phyloP scores from a whole-genome alignment of 1,140 invertebrate species.

The Copidosoma floridanum region DNA sequence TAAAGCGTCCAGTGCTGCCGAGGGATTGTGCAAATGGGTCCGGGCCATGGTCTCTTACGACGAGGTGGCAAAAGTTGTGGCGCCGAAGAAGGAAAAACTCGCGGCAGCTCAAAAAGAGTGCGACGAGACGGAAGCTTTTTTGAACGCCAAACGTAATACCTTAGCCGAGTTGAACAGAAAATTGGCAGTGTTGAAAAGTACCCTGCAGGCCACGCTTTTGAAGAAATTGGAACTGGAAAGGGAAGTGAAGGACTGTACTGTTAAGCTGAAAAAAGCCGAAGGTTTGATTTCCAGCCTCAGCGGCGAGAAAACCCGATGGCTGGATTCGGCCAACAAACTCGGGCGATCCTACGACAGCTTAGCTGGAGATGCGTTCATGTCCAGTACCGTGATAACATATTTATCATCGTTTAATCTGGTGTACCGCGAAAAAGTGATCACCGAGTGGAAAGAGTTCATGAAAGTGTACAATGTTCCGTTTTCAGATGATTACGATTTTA shows the following conservation, averaged over 20 bases:
- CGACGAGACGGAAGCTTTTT: slow-evolving; percentile 59
- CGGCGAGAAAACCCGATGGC: slow-evolving; percentile 71
- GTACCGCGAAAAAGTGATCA: slow-evolving; percentile 50
- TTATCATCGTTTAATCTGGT: slow-evolving; percentile 62
- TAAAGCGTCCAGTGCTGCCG: slow-evolving; percentile 71
- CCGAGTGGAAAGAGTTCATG: slow-evolving; percentile 59
- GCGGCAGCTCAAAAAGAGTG: slow-evolving; percentile 62
- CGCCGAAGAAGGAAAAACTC: slow-evolving; percentile 64
- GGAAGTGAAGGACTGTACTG: slow-evolving; percentile 58
- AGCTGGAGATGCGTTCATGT: slow-evolving; percentile 66
- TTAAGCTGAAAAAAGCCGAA: slow-evolving; percentile 71
- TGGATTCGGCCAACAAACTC: slow-evolving; percentile 58
- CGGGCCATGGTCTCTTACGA: slow-evolving; percentile 74
- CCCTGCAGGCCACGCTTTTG: slow-evolving; percentile 51
- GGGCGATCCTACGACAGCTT: slow-evolving; percentile 62
- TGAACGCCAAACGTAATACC: slow-evolving; percentile 62
- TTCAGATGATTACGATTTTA: slow-evolving; percentile 60
- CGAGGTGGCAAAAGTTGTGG: slow-evolving; percentile 67
- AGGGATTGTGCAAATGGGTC: slow-evolving; percentile 74
- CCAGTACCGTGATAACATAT: slow-evolving; percentile 67
- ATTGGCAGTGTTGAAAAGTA: slow-evolving; percentile 58
- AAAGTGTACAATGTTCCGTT: slow-evolving; percentile 59
- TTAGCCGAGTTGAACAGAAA: slow-evolving; percentile 63
- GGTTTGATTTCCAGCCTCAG: slow-evolving; percentile 64
- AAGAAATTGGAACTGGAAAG: slow-evolving; percentile 61